These are phyloP conservation scores for Gasteruption jaculator DNA, from an alignment of 2,888 invertebrate genomes.

Conservation along the genomic window DNA sequence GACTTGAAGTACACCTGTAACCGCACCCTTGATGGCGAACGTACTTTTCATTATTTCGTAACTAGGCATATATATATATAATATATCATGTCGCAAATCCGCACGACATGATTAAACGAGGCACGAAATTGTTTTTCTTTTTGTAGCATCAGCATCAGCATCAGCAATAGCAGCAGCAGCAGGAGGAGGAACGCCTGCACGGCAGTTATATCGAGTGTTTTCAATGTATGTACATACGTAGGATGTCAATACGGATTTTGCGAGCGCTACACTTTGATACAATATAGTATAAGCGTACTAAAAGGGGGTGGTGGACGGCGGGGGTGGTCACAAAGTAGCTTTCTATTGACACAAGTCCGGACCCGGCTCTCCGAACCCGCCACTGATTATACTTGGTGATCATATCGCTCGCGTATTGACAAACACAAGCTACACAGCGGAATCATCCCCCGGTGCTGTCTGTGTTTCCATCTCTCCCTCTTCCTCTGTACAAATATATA, in stretches of 20 bases:
- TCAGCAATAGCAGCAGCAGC: conserved; percentile 14
- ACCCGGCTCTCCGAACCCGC: conserved; percentile 27
- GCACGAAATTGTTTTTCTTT: conserved; percentile 6
- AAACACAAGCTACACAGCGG: conserved; percentile 39
- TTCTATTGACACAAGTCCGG: conserved; percentile 41
- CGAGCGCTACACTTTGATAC: conserved; percentile 34
- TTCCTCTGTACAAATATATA: no score
- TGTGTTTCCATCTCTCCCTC: conserved; percentile 10
- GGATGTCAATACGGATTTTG: conserved; percentile 33
- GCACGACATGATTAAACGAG: not conserved
- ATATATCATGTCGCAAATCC: not conserved
- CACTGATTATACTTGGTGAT: conserved; percentile 48
- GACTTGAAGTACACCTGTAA: no score
- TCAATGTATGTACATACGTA: not conserved
- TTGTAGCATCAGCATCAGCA: conserved; percentile 1
- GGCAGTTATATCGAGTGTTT: no score
- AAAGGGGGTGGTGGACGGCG: conserved; percentile 4
- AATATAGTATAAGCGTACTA: conserved; percentile 24
- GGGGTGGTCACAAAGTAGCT: conserved; percentile 33
- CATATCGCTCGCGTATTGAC: conserved; percentile 48
- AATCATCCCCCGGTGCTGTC: conserved; percentile 33
- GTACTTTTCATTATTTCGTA: no score
- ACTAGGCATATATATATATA: no score
- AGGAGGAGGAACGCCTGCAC: no score
- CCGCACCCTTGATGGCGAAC: no score